These are phyloP conservation scores for Magallana ariakensis DNA, from an alignment of 1,140 invertebrate species.

Conservation along the genomic window DNA sequence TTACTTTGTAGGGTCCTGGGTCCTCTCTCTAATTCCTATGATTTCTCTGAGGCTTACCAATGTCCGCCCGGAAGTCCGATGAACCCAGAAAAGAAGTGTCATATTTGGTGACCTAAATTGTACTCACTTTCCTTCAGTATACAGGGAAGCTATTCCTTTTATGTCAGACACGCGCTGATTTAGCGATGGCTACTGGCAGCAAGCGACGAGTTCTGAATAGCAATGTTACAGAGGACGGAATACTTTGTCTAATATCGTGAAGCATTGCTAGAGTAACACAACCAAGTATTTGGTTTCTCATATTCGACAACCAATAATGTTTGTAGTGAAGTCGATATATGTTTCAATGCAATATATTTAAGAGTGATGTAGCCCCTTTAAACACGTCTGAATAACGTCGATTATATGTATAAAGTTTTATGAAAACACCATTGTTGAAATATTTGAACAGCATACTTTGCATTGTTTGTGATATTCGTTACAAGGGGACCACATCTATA, in stretches of 20 bases:
- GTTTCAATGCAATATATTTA: conserved; percentile 8
- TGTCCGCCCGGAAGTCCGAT: conserved; percentile 88
- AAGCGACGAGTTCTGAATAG: neutral
- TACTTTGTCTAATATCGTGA: neutral
- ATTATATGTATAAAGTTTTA: neutral
- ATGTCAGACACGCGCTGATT: neutral
- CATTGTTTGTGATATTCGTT: no score
- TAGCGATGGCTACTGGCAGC: neutral
- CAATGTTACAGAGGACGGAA: neutral
- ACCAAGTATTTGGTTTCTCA: neutral
- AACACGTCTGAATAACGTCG: neutral
- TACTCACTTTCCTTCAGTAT: neutral
- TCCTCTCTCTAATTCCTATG: conserved; percentile 89
- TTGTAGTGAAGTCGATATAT: neutral
- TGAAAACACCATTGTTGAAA: no score
- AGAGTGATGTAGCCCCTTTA: neutral
- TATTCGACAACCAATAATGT: neutral
- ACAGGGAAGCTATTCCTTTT: neutral
- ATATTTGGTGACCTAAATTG: conserved; percentile 86
- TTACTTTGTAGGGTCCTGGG: conserved; percentile 86
- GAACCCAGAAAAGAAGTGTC: conserved; percentile 91
- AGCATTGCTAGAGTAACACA: neutral
- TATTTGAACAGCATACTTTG: no score
- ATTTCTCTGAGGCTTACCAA: conserved; percentile 90
- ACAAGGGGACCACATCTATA: no score